Base-by-base conservation (phyloP, 2,797 vertebrate species). In the Takifugu rubripes region DNA sequence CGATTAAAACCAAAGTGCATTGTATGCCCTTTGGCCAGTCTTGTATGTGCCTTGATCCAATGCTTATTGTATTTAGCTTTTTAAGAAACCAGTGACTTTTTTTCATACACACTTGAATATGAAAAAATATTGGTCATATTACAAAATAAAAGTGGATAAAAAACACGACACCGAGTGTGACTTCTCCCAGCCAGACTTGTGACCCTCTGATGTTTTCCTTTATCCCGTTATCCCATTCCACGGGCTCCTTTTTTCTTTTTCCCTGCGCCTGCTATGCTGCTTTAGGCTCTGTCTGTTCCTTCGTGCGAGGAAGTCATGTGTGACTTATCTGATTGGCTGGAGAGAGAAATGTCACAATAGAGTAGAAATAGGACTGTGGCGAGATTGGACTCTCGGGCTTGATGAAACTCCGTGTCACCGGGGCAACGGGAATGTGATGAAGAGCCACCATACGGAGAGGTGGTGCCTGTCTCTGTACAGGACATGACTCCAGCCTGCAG, bases 31-130 rank as follows among this genome's bases (percentile, higher is more conserved):
- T 98, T 98, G 97, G 96, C 94, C 93, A 96, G 94, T 98, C 94
- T 97, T 96, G 94, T 96, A 98, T 95, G 97, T 99, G 97, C 97
- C 97, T 99, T 99, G 97, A 98, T 96, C 94, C 90, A 95, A 98
- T 78, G 90, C 95, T 97, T 97, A 93, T 91, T 96, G 95, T 98
- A 98, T 96, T 96, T 94, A 96, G 94, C 95, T 95, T 98, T 97
- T 94, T 95, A 95, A 92, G 87, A 88, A 94, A 93, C 91, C 89
- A 92, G 93, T 94, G 94, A 94, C 92, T 94, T 93, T 91, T 94
- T 97, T 98, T 99, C 94, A 94, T 95, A 96, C 79, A 85, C 94
- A 94, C 90, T 93, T 93, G 93, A 94, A 91, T 93, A 97, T 95
- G 94, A 96, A 90, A 21, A 94, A 93, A 94, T 94, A 94, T 87